Evolutionary conservation across 2,797 vertebrate species (phyloP), one percentile per base, ranked within the genome.

Genomic region (Darevskia nairensis): DNA sequence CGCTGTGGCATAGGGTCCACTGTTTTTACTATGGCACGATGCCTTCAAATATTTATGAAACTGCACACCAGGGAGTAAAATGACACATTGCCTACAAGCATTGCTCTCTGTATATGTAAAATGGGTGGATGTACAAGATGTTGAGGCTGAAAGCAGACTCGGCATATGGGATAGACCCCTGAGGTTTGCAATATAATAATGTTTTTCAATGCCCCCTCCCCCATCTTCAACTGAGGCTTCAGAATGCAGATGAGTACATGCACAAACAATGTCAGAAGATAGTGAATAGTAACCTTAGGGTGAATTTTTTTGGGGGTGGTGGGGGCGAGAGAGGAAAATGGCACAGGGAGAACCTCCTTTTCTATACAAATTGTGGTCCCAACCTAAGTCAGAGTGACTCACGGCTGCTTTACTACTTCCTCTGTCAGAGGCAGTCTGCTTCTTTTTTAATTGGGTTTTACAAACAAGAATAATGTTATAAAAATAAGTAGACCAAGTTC

Each of bases 11-110:
- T 21, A 50, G 90, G 29, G 80, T 80, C 32, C 5, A 90, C 23
- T 92, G 27, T 64, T 95, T 90, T 86, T 75, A 23, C 6, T 77
- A 87, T 89, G 81, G 84, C 17, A 80, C 3, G 19, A 29, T 88
- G 79, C 90, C 94, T 94, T 91, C 35, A 92, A 92, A 91, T 93
- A 90, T 88, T 74, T 92, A 76, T 90, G 79, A 91, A 92, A 95
- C 11, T 39, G 89, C 35, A 55, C 84, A 84, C 27, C 25, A 35
- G 35, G 6, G 21, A 8, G 35, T 27, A 93, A 92, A 88, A 83
- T 21, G 7, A 75, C 64, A 71, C 0, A 0, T 11, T 32, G 68
- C 29, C 76, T 79, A 19, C n/a, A 71, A 69, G 10, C 64, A 80
- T 39, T 32, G 35, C 15, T 76, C 27, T 15, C 55, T 76, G 27